Evolutionary conservation across 2,797 vertebrate species (phyloP).

Genomic region (Pyrocephalus nanus): DNA sequence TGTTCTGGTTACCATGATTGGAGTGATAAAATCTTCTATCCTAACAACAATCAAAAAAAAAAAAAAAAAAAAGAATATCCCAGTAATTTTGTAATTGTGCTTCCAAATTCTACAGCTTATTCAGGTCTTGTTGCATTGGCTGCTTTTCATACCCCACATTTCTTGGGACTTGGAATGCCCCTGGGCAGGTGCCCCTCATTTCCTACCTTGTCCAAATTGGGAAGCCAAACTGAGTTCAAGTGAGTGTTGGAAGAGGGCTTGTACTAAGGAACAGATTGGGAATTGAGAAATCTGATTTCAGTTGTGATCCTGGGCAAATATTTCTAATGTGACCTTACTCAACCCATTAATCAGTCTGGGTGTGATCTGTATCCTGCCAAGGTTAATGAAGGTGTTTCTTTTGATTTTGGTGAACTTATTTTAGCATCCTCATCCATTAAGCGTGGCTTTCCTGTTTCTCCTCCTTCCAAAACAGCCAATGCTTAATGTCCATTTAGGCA

Average conservation of each 20-base stretch:
- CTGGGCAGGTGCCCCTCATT: neutral
- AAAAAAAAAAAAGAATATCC: neutral
- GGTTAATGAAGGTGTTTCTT: neutral
- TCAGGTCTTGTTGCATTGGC: neutral
- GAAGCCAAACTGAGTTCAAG: neutral
- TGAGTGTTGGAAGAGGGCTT: neutral
- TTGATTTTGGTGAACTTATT: neutral
- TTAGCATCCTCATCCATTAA: neutral
- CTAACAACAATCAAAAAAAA: neutral
- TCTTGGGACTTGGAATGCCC: neutral
- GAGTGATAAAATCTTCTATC: neutral
- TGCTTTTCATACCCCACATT: rapidly evolving
- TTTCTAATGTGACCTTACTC: neutral
- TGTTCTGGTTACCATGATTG: neutral
- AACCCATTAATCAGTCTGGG: neutral
- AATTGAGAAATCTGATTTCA: neutral
- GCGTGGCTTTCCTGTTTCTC: neutral
- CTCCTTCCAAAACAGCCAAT: neutral
- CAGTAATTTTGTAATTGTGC: neutral
- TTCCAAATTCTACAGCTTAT: neutral
- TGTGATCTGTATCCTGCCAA: neutral
- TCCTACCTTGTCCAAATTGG: neutral
- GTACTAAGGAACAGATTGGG: neutral
- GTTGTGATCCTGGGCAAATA: neutral
- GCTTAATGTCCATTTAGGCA: neutral